phyloP scores from a whole-genome alignment of 2,113 vertebrate species.

The Noctilio leporinus region DNA sequence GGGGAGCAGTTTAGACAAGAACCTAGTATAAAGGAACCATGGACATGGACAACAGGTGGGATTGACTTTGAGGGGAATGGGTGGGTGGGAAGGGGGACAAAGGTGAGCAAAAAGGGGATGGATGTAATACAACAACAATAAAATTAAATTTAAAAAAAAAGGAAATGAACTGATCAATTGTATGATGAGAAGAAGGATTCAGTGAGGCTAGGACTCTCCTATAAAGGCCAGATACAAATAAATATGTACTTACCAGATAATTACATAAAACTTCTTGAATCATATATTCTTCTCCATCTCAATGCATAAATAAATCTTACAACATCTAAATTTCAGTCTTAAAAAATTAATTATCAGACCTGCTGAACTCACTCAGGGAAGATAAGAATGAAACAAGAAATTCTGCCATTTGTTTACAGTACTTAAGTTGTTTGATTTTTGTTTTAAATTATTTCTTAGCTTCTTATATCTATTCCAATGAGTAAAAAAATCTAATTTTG shows the following conservation, averaged over 20 bases:
- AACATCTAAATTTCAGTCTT: neutral
- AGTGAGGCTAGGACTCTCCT: neutral
- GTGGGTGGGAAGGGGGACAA: too few species aligned
- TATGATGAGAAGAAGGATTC: neutral
- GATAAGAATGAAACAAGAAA: neutral
- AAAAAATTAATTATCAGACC: conserved; percentile 39
- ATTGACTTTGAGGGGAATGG: too few species aligned
- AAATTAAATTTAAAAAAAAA: too few species aligned
- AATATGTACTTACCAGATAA: neutral
- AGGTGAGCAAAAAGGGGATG: too few species aligned
- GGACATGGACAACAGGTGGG: too few species aligned
- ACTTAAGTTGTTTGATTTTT: neutral
- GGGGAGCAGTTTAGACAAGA: too few species aligned
- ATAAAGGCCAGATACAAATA: neutral
- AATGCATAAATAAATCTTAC: neutral
- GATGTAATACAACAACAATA: too few species aligned
- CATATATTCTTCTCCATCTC: neutral
- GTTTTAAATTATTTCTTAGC: neutral
- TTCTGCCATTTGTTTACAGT: neutral
- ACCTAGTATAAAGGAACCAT: too few species aligned
- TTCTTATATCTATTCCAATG: neutral
- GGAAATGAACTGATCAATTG: neutral
- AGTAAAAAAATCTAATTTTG: neutral
- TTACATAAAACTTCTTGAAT: neutral
- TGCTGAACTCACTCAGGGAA: neutral